Evolutionary conservation across 2,113 vertebrate genomes (phyloP).

Genomic region (Ciconia stormi): DNA sequence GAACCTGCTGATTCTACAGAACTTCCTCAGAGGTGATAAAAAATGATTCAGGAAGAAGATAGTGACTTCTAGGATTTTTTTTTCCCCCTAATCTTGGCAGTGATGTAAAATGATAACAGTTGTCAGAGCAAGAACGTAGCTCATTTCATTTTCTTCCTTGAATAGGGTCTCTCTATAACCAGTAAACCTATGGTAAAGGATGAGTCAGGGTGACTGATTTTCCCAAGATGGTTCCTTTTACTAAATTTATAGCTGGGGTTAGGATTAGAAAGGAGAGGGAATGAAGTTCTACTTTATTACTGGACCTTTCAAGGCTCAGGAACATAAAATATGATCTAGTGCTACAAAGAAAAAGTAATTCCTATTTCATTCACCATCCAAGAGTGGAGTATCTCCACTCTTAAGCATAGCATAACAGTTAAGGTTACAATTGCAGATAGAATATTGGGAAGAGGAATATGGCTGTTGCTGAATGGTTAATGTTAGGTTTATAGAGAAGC

Average conservation of each 20-base stretch:
- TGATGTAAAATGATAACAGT: background rate
- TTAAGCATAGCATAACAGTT: background rate
- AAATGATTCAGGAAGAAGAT: background rate
- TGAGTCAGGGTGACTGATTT: background rate
- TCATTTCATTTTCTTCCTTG: background rate
- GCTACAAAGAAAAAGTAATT: background rate
- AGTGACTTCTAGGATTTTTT: background rate
- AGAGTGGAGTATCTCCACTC: background rate
- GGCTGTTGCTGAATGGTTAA: background rate
- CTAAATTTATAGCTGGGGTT: background rate
- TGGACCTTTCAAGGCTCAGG: background rate
- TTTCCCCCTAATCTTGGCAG: background rate
- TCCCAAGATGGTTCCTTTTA: background rate
- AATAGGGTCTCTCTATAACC: background rate
- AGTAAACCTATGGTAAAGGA: background rate
- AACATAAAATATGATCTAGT: background rate
- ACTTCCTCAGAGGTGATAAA: background rate
- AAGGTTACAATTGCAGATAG: background rate
- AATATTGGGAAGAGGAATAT: background rate
- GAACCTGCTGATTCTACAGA: background rate
- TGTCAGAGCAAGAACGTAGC: background rate
- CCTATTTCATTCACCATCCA: background rate
- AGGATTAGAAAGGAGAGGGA: background rate
- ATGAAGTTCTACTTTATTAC: conserved; percentile 2
- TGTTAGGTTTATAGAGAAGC: background rate